Evolutionary conservation across 2,113 vertebrate species (phyloP).

Genomic region (Candoia aspera): DNA sequence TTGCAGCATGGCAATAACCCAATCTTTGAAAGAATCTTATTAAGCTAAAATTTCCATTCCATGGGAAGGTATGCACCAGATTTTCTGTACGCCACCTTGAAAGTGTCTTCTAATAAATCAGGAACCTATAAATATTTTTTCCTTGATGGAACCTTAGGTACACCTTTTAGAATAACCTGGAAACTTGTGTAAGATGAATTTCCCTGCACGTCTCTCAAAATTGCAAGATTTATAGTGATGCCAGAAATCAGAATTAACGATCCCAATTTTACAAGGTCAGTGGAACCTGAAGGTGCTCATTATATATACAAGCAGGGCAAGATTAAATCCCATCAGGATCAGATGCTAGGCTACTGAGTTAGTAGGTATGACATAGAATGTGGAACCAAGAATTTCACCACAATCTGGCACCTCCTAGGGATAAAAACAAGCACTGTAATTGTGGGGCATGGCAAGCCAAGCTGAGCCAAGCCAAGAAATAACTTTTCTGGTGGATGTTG

Average conservation of each 20-base stretch:
- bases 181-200: slow-evolving; percentile 25
- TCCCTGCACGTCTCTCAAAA: slow-evolving; percentile 13
- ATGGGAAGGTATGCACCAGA: neutral
- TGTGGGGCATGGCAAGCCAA: too few species aligned
- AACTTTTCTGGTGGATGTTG: neutral
- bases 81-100: neutral
- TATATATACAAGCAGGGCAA: slow-evolving; percentile 2
- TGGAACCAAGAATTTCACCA: neutral
- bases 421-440: neutral
- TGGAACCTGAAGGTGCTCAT: slow-evolving; percentile 8
- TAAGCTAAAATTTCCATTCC: neutral
- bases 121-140: slow-evolving; percentile 16
- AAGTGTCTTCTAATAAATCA: slow-evolving; percentile 24
- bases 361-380: neutral
- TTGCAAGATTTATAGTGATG: slow-evolving; percentile 26
- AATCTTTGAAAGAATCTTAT: neutral
- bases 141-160: slow-evolving; percentile 14
- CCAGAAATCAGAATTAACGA: slow-evolving; percentile 23
- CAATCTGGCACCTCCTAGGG: neutral
- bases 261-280: slow-evolving; percentile 12
- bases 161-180: slow-evolving; percentile 14
- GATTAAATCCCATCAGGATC: slow-evolving; percentile 2
- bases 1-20: neutral
- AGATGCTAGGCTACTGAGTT: neutral
- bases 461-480: neutral